phyloP scores from a whole-genome alignment of 2,797 vertebrate genomes.

The Muscicapa striata region DNA sequence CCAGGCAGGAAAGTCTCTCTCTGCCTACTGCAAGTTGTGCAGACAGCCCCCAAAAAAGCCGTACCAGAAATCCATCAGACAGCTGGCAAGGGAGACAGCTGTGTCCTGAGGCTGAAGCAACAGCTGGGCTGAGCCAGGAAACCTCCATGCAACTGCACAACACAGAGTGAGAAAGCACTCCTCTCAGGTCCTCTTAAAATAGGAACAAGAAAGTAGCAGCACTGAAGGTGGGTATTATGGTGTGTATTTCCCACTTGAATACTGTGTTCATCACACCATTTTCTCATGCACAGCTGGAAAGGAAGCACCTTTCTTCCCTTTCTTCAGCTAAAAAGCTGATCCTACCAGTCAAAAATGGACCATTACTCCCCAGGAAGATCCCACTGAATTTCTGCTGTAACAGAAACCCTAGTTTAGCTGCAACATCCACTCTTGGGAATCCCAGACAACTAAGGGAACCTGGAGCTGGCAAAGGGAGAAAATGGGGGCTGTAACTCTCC shows the following conservation, averaged over 20 bases:
- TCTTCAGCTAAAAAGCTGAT: not conserved
- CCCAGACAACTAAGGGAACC: not conserved
- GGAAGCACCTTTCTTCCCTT: not conserved
- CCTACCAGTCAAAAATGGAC: not conserved
- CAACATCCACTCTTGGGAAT: not conserved
- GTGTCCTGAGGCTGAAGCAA: not conserved
- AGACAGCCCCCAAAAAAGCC: not conserved
- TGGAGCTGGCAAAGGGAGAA: not conserved
- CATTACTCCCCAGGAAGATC: not conserved
- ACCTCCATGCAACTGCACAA: not conserved
- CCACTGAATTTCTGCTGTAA: not conserved
- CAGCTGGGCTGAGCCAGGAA: not conserved
- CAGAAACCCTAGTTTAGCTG: not conserved
- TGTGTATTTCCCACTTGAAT: not conserved
- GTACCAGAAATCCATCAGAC: rapidly evolving
- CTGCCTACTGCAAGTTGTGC: rapidly evolving
- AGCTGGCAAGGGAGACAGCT: not conserved
- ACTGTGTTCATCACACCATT: not conserved
- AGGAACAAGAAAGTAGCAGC: not conserved
- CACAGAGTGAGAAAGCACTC: not conserved
- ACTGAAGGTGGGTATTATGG: not conserved
- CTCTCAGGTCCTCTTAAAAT: not conserved
- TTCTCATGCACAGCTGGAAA: not conserved
- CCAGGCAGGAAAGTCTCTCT: not conserved
- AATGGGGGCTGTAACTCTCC: not conserved